phyloP scores from a whole-genome alignment of 2,797 vertebrate genomes.

The Bovichtus variegatus region DNA sequence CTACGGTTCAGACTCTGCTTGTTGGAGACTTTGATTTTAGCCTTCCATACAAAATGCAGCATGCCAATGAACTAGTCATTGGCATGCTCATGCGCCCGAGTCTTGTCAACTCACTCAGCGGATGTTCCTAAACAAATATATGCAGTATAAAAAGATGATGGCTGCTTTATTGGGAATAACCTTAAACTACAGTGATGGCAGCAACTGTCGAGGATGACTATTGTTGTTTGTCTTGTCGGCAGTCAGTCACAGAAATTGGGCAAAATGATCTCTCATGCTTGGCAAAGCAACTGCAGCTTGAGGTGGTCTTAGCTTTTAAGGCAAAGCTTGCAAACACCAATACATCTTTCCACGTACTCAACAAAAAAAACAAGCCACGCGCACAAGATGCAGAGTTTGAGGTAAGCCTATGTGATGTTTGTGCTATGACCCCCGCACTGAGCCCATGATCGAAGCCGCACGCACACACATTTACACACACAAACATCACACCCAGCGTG shows the following conservation, averaged over 20 bases:
- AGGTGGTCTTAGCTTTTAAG: conserved; percentile 49
- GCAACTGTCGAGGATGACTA: conserved; percentile 40
- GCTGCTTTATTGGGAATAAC: conserved; percentile 53
- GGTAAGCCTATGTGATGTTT: conserved; percentile 74
- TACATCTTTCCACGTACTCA: conserved; percentile 7
- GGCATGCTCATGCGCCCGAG: conserved; percentile 7
- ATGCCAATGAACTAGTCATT: not conserved
- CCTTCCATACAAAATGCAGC: conserved; percentile 7
- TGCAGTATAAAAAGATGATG: conserved; percentile 42
- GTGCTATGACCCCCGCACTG: conserved; percentile 68
- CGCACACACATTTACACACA: conserved; percentile 56
- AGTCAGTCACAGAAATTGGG: conserved; percentile 50
- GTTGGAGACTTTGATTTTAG: conserved; percentile 26
- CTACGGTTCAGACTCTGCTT: conserved; percentile 21
- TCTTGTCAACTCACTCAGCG: conserved; percentile 26
- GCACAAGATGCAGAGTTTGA: conserved; percentile 58
- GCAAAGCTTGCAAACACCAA: conserved; percentile 34
- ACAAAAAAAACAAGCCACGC: conserved; percentile 25
- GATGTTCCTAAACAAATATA: conserved; percentile 35
- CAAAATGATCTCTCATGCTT: conserved; percentile 45
- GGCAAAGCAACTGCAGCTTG: conserved; percentile 46
- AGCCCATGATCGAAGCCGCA: conserved; percentile 62
- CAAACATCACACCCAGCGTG: conserved; percentile 76
- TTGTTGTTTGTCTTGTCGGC: conserved; percentile 65
- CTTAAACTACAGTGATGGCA: conserved; percentile 48